Conservation (phyloP, 1,140 invertebrate genomes). For the Ectropis grisescens region DNA sequence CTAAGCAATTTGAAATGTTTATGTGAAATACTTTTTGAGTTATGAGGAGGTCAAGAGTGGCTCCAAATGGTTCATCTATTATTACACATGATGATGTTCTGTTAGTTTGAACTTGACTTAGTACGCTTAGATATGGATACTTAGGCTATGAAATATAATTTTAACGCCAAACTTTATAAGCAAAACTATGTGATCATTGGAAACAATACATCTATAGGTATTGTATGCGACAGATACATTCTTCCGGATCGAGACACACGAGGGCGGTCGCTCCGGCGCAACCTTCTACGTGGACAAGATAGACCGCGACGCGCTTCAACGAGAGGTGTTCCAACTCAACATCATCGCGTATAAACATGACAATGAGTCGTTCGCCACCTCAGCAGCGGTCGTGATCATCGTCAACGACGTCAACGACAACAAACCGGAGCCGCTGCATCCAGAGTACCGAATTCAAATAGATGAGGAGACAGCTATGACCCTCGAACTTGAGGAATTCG, state of each 20-base stretch:
- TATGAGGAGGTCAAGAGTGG: no score
- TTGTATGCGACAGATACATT: slow-evolving; percentile 46
- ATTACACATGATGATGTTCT: no score
- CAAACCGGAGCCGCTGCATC: slow-evolving; percentile 43
- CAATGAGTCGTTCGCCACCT: slow-evolving; percentile 34
- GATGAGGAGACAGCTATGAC: slow-evolving; percentile 59
- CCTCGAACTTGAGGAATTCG: slow-evolving; percentile 42
- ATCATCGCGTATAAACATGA: slow-evolving; percentile 68
- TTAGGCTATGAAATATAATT: no score
- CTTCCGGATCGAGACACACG: slow-evolving; percentile 41
- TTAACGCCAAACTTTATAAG: no score
- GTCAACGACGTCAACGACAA: slow-evolving; percentile 72
- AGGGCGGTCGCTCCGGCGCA: slow-evolving; percentile 39
- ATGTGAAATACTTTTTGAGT: no score
- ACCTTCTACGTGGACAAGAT: slow-evolving; percentile 59
- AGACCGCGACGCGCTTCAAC: slow-evolving; percentile 62
- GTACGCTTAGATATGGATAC: no score
- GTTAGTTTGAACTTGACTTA: no score
- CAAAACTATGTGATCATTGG: no score
- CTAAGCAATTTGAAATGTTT: no score
- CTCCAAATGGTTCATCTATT: no score
- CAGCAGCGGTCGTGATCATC: slow-evolving; percentile 56
- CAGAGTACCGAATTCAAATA: slow-evolving; percentile 40
- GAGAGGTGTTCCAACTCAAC: slow-evolving; percentile 66
- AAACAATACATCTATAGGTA: no score